These are phyloP conservation scores for Polyodon spathula DNA, from an alignment of 2,113 vertebrate species.

Conservation along the genomic window DNA sequence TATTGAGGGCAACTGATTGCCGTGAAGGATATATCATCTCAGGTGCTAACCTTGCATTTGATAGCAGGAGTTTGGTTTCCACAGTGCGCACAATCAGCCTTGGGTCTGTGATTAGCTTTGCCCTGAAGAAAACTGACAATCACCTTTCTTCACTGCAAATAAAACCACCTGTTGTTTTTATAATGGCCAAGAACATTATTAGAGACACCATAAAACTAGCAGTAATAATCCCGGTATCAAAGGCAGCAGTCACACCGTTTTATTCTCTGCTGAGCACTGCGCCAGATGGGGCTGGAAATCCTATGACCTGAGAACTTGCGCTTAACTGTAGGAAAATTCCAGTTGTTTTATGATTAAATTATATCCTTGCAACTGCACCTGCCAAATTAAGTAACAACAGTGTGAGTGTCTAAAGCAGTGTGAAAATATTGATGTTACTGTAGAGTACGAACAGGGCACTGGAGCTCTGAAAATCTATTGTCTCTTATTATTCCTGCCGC, in stretches of 20 bases:
- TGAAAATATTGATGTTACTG: too few species aligned
- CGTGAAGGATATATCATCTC: slow-evolving; percentile 13
- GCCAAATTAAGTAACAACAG: too few species aligned
- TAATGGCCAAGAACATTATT: slow-evolving; percentile 1
- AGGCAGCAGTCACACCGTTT: slow-evolving; percentile 1
- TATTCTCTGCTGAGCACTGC: not conserved
- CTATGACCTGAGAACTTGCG: slow-evolving; percentile 6
- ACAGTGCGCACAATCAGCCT: slow-evolving; percentile 10
- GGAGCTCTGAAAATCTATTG: too few species aligned
- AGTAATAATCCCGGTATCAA: not conserved
- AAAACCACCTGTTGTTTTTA: slow-evolving; percentile 16
- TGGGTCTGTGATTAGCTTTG: not conserved
- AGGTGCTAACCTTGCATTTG: slow-evolving; percentile 15
- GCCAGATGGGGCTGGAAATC: slow-evolving; percentile 8
- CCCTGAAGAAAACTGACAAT: not conserved
- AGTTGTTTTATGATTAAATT: not conserved
- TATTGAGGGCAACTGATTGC: slow-evolving; percentile 4
- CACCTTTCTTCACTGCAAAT: slow-evolving; percentile 12
- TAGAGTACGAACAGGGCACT: too few species aligned
- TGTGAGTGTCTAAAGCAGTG: too few species aligned
- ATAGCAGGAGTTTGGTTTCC: slow-evolving; percentile 21
- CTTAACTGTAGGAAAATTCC: slow-evolving; percentile 1
- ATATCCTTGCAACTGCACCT: not conserved
- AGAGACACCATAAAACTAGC: not conserved
- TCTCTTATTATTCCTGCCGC: too few species aligned